phyloP scores from a whole-genome alignment of 2,888 invertebrate species.

The Mesorhabditis sp. region DNA sequence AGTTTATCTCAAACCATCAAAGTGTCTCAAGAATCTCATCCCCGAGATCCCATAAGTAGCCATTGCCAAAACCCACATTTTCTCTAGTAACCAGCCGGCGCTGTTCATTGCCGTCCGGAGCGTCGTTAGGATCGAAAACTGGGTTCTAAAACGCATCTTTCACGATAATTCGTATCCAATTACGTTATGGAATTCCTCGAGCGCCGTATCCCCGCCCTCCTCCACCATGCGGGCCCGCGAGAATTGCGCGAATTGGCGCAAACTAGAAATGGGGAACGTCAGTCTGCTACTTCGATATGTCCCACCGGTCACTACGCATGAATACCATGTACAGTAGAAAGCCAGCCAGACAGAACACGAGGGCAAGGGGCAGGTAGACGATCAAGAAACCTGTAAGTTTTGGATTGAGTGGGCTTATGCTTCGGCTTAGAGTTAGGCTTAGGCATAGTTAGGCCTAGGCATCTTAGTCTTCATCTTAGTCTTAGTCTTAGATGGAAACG shows the following conservation, averaged over 20 bases:
- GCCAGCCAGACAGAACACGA: neutral
- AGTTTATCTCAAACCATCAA: no score
- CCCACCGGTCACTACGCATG: slow-evolving; percentile 1
- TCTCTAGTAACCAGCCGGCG: neutral
- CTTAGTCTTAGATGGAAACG: no score
- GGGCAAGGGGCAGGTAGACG: neutral
- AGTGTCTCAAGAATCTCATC: no score
- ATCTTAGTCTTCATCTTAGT: no score
- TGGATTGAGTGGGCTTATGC: no score
- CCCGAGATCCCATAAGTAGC: no score
- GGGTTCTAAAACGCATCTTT: slow-evolving; percentile 5
- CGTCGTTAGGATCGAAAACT: slow-evolving; percentile 1
- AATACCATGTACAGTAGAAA: slow-evolving; percentile 1
- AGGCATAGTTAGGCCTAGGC: no score
- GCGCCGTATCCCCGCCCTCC: neutral
- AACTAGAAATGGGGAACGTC: neutral
- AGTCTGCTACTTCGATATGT: neutral
- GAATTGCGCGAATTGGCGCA: neutral
- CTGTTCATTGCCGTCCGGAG: neutral
- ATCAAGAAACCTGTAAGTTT: neutral
- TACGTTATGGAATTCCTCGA: neutral
- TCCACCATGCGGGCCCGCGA: slow-evolving; percentile 2
- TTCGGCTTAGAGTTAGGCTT: no score
- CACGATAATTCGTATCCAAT: neutral
- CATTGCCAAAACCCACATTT: no score